Conservation (phyloP, 2,888 invertebrate genomes). For the Euplexia lucipara region DNA sequence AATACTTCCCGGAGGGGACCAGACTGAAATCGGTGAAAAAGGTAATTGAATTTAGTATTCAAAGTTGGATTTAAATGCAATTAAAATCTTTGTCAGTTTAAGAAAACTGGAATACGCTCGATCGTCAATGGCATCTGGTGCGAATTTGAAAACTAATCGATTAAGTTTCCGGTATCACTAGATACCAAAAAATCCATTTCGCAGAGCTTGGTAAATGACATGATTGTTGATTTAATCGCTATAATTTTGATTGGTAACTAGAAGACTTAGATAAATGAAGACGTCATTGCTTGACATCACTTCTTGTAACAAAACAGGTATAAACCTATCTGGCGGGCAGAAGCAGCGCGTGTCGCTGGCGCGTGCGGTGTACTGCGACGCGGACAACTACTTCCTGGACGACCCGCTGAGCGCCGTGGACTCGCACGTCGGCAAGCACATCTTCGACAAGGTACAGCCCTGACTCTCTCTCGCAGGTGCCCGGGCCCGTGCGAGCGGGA, state of each 20-base stretch:
- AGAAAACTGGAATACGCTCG: not conserved
- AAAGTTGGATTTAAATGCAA: not conserved
- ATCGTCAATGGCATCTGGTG: not conserved
- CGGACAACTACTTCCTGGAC: slow-evolving; percentile 49
- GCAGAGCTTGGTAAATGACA: too few species aligned
- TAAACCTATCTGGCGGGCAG: slow-evolving; percentile 38
- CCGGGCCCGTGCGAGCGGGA: too few species aligned
- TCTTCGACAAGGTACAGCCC: slow-evolving; percentile 43
- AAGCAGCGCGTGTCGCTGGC: slow-evolving; percentile 45
- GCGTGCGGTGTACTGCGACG: slow-evolving; percentile 46
- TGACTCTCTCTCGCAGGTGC: too few species aligned
- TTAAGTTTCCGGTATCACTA: not conserved
- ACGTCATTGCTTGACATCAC: not conserved
- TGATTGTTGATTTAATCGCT: not conserved
- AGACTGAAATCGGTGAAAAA: slow-evolving; percentile 99
- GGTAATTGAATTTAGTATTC: slow-evolving; percentile 81
- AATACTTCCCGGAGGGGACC: slow-evolving; percentile 98
- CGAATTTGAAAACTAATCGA: not conserved
- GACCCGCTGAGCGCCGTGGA: slow-evolving; percentile 48
- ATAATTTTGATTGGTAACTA: not conserved
- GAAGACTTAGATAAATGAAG: not conserved
- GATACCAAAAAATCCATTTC: not conserved
- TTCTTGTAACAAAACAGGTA: slow-evolving; percentile 20
- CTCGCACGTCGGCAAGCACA: slow-evolving; percentile 49
- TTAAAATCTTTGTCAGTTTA: not conserved